Conservation (phyloP, 2,888 invertebrate genomes). For the Mantis religiosa region DNA sequence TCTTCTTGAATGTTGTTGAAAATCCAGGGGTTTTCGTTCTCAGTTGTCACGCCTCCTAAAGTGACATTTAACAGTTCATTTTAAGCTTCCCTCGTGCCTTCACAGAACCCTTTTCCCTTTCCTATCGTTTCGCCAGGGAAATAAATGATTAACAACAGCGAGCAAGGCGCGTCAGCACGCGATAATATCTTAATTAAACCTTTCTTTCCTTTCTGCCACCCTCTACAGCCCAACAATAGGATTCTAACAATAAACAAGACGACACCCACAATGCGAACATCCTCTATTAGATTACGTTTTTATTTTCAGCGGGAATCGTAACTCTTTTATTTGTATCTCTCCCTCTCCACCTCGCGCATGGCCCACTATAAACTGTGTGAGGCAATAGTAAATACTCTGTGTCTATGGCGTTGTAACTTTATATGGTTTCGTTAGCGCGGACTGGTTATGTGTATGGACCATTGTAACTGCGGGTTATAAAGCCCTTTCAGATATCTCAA, state of each 20-base stretch:
- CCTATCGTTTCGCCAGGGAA: neutral
- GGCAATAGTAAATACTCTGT: neutral
- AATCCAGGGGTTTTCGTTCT: neutral
- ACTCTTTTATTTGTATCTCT: conserved; percentile 8
- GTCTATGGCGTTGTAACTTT: neutral
- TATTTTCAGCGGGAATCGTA: neutral
- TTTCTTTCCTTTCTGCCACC: neutral
- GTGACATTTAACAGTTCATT: neutral
- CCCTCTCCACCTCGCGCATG: neutral
- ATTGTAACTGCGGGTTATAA: neutral
- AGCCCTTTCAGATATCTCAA: neutral
- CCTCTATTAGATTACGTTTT: conserved; percentile 4
- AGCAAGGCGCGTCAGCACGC: neutral
- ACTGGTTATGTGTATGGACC: neutral
- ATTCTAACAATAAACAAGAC: neutral
- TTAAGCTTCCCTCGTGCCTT: neutral
- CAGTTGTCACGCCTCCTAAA: neutral
- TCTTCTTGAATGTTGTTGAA: neutral
- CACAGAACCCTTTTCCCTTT: neutral
- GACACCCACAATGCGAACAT: neutral
- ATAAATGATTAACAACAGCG: neutral
- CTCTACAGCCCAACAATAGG: neutral
- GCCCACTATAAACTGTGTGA: neutral
- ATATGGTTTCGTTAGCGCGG: neutral
- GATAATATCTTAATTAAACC: conserved; percentile 16